Conservation (phyloP, 2,888 invertebrate genomes). For the Stratiomys singularior region DNA sequence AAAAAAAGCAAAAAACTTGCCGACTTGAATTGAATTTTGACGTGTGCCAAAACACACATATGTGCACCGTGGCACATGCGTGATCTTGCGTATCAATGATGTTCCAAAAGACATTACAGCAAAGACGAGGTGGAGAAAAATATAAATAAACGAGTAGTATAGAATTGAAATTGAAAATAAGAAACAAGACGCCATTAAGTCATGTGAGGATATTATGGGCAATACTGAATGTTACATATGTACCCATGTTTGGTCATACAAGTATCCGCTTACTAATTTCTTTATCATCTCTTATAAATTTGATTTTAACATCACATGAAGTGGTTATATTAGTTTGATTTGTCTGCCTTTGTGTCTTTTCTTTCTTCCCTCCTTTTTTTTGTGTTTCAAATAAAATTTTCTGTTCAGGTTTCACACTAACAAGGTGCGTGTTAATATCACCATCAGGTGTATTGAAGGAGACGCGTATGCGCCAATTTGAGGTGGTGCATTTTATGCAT, state of each 20-base stretch:
- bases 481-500: not conserved
- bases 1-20: too few species aligned
- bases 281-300: too few species aligned
- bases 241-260: too few species aligned
- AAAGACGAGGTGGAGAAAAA: too few species aligned
- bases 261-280: too few species aligned
- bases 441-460: not conserved
- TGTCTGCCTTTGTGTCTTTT: not conserved
- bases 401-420: not conserved
- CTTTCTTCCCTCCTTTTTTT: not conserved
- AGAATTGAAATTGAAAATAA: slow-evolving; percentile 22
- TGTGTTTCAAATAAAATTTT: not conserved
- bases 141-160: not conserved
- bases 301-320: not conserved
- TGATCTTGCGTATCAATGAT: too few species aligned
- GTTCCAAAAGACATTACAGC: too few species aligned
- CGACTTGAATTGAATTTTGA: slow-evolving; percentile 36
- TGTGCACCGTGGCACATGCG: not conserved
- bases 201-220: slow-evolving; percentile 3
- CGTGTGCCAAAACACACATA: slow-evolving; percentile 31
- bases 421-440: slow-evolving; percentile 3
- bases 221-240: too few species aligned
- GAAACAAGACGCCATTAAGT: slow-evolving; percentile 19
- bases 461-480: not conserved
- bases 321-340: not conserved